Evolutionary conservation across 2,797 vertebrate genomes (phyloP).

Genomic region (Aulostomus chinensis): DNA sequence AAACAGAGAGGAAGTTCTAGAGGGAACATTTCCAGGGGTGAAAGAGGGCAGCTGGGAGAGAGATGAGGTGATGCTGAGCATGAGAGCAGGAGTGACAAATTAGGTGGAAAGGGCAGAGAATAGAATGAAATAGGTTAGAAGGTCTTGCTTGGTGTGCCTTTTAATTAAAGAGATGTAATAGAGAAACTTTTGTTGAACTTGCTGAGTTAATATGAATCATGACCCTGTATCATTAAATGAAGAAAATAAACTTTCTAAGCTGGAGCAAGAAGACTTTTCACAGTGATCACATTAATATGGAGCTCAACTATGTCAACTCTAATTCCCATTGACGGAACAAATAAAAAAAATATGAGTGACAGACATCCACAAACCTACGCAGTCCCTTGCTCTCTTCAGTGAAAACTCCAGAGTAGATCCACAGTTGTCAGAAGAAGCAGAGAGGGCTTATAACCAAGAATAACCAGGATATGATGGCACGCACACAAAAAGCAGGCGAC

Average conservation of each 20-base stretch:
- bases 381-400: slow-evolving; percentile 40
- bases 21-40: background rate
- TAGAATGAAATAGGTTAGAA: background rate
- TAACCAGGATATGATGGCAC: slow-evolving; percentile 37
- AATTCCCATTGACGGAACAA: slow-evolving; percentile 67
- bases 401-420: slow-evolving; percentile 49
- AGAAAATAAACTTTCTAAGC: slow-evolving; percentile 53
- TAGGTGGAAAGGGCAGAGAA: background rate
- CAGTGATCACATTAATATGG: slow-evolving; percentile 71
- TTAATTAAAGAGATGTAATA: slow-evolving; percentile 4
- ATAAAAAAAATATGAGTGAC: slow-evolving; percentile 58
- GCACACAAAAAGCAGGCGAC: slow-evolving; percentile 23
- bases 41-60: background rate
- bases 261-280: slow-evolving; percentile 29
- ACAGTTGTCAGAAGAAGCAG: slow-evolving; percentile 38
- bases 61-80: background rate
- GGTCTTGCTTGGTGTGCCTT: slow-evolving; percentile 2
- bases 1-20: background rate
- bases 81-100: background rate
- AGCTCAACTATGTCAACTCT: slow-evolving; percentile 67
- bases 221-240: slow-evolving; percentile 44
- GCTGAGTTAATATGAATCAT: slow-evolving; percentile 32
- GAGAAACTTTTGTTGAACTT: slow-evolving; percentile 37
- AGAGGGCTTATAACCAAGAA: too few relatives aligned
- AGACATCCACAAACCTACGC: slow-evolving; percentile 59